Evolutionary conservation across 2,797 vertebrate genomes (phyloP), one percentile per base, ranked within the genome.

Genomic region (Pseudotriccus pelzelni): DNA sequence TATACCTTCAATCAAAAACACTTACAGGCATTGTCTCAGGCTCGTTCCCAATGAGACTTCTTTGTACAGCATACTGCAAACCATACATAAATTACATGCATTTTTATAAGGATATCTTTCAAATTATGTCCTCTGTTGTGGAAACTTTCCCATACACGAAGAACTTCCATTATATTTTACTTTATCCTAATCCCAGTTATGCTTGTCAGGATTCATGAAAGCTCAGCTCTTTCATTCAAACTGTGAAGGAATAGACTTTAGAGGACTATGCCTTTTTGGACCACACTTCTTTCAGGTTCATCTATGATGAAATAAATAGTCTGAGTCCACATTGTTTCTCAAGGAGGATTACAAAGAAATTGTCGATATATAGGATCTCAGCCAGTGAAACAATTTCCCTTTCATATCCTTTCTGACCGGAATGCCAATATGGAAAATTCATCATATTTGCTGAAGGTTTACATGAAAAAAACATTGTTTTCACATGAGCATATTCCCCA

Each of bases 41-140:
- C 9, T 86, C 80, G 60, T 80, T 58, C 64, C 52, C 60, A 23
- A 3, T 64, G 70, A 12, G 34, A 70, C 23, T 63, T 59, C 46
- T 79, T 59, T 49, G 41, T 32, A 74, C 13, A 74, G 56, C 79
- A 82, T 43, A 75, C 10, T 78, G 52, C 21, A 95, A 95, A 79
- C 27, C 17, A 16, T 69, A 34, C 4, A 52, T 63, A 90, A 86
- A 95, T 88, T 88, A 63, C 70, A 69, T 6, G n/a, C 34, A 41
- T 94, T 91, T 89, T 89, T 92, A 53, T 44, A 73, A 81, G 36
- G 55, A 47, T 91, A 56, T 56, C 63, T 73, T 94, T 80, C 6
- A 25, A 67, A 72, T 82, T 84, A 58, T 46, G 20, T 32, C 83
- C 60, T 78, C 39, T 59, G 25, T 32, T 79, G 41, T 77, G 58